Conservation (phyloP, 2,113 vertebrate species). For the Euleptes europaea region DNA sequence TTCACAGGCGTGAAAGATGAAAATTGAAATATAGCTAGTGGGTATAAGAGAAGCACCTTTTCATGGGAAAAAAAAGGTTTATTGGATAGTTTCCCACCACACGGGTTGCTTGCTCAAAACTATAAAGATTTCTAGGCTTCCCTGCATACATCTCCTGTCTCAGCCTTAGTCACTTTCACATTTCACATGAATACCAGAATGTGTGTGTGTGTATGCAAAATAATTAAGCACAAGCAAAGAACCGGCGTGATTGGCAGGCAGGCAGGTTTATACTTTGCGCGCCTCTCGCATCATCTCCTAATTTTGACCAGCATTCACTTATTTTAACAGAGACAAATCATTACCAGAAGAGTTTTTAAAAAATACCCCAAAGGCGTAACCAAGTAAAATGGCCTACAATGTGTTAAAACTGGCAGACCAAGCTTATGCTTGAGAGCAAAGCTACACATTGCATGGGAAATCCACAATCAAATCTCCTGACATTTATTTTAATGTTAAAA, state of each 20-base stretch:
- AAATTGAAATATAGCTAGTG: neutral
- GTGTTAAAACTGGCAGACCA: neutral
- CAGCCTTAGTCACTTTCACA: neutral
- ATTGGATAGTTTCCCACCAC: neutral
- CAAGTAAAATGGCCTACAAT: neutral
- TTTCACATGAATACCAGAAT: neutral
- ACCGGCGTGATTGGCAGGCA: neutral
- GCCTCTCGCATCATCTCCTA: neutral
- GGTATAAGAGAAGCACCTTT: neutral
- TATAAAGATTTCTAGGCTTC: neutral
- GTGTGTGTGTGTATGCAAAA: neutral
- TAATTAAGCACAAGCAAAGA: neutral
- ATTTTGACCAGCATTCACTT: neutral
- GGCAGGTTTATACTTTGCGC: neutral
- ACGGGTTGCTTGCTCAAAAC: neutral
- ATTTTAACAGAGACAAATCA: neutral
- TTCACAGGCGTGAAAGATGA: conserved; percentile 2
- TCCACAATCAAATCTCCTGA: no score
- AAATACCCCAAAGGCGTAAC: neutral
- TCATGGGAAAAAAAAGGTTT: neutral
- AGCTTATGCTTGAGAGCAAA: neutral
- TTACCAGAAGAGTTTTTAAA: neutral
- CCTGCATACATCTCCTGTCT: neutral
- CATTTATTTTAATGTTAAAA: no score
- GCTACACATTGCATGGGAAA: neutral